A percentile compares a stretch with the other conserved stretches of the same genome.
Conservation (phyloP, 2,888 invertebrate species). For the Chesias legatella region DNA sequence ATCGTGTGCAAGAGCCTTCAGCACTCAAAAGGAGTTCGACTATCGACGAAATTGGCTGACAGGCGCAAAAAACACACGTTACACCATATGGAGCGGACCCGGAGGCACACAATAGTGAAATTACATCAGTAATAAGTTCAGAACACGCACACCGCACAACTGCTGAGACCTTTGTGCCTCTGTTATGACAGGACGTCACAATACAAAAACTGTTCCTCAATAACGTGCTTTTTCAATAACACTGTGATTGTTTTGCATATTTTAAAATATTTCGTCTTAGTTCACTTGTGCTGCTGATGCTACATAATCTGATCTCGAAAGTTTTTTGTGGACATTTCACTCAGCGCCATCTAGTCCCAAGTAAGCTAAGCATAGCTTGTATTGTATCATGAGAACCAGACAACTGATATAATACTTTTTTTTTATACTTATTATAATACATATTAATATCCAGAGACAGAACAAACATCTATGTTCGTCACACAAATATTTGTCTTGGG, state of each 20-base stretch:
- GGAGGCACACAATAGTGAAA: constrained; percentile 75
- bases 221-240: constrained; percentile 2
- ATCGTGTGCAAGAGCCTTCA: constrained; percentile 10
- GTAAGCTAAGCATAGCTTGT: too few species aligned
- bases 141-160: constrained; percentile 71
- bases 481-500: too few species aligned
- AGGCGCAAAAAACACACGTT: constrained; percentile 60
- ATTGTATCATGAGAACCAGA: too few species aligned
- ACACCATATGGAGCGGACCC: constrained; percentile 75
- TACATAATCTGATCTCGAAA: too few species aligned
- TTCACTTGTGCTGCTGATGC: background rate
- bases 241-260: constrained; percentile 4
- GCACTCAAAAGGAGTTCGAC: constrained; percentile 44
- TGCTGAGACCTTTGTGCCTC: constrained; percentile 43
- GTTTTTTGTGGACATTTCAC: too few species aligned
- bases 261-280: background rate
- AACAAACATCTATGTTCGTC: too few species aligned
- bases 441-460: too few species aligned
- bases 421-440: too few species aligned
- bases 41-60: constrained; percentile 68
- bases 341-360: too few species aligned
- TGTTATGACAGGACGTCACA: constrained; percentile 16
- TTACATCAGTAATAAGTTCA: constrained; percentile 75
- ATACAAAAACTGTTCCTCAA: constrained; percentile 4
- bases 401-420: too few species aligned